These are phyloP conservation scores for Pollenia griseotomentosa DNA, from an alignment of 2,888 invertebrate genomes.

Conservation along the genomic window DNA sequence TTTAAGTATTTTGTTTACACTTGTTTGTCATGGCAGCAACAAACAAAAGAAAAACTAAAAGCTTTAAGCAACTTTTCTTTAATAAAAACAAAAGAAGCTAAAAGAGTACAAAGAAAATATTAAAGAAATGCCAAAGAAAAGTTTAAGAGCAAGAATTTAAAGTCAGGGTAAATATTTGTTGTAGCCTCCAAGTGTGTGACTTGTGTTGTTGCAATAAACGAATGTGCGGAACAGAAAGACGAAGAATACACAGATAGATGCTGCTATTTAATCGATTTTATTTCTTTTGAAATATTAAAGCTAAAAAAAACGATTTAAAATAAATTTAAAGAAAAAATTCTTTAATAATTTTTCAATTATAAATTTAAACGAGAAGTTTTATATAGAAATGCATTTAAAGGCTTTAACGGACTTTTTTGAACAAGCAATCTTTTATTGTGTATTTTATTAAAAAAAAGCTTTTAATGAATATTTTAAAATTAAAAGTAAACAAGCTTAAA, in stretches of 20 bases:
- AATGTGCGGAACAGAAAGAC: conserved; percentile 17
- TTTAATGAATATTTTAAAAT: no score
- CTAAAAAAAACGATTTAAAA: no score
- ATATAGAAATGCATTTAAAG: no score
- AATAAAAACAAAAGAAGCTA: conserved; percentile 19
- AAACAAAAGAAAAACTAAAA: neutral
- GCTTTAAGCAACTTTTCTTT: conserved; percentile 45
- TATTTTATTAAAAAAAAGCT: no score
- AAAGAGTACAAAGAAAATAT: conserved; percentile 1
- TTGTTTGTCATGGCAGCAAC: neutral
- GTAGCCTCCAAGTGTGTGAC: neutral
- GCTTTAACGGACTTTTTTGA: no score
- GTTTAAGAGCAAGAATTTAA: conserved; percentile 44
- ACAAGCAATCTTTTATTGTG: no score
- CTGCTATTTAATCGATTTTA: conserved; percentile 34
- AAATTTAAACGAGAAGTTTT: no score
- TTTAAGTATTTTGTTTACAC: conserved; percentile 37
- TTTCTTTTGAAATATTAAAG: conserved; percentile 23
- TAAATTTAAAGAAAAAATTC: no score
- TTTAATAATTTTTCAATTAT: no score
- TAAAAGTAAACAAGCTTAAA: no score
- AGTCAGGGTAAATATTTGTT: conserved; percentile 45
- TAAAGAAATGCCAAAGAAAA: conserved; percentile 18
- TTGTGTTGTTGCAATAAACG: neutral
- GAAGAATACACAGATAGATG: conserved; percentile 34